Percentiles rank a stretch among this genome's conserved stretches.
These are phyloP conservation scores for Caenorhabditis sinica DNA, from an alignment of 2,888 invertebrate genomes.

Conservation along the genomic window DNA sequence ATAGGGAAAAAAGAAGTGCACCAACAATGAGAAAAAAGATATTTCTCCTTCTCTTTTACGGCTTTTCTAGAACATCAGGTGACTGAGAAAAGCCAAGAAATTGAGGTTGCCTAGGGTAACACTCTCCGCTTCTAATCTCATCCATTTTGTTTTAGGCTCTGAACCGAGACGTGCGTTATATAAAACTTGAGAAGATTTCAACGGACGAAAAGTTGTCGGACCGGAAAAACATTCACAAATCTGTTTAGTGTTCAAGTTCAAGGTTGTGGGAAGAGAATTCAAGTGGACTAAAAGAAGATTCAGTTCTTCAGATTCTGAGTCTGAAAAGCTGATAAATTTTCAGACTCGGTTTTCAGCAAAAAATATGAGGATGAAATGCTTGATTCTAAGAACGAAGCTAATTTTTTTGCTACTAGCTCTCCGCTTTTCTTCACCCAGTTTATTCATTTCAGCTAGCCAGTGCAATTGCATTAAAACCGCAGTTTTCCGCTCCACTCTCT, in stretches of 20 bases:
- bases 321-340: too few relatives aligned
- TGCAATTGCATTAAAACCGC: constrained; percentile 46
- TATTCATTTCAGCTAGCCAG: constrained; percentile 26
- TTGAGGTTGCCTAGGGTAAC: constrained; percentile 45
- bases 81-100: constrained; percentile 10
- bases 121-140: constrained; percentile 19
- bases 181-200: background rate
- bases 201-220: constrained; percentile 31
- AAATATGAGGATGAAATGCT: constrained; percentile 12
- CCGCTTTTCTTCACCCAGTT: background rate
- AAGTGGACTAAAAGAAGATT: constrained; percentile 11
- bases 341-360: background rate
- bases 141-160: constrained; percentile 13
- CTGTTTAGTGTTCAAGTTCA: constrained; percentile 36
- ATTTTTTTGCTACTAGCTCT: constrained; percentile 28
- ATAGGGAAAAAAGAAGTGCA: background rate
- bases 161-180: constrained; percentile 16
- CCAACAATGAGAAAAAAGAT: constrained; percentile 25
- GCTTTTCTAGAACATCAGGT: constrained; percentile 21
- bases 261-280: background rate
- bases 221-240: constrained; percentile 52
- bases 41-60: background rate
- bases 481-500: background rate
- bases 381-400: constrained; percentile 47
- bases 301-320: too few relatives aligned